Evolutionary conservation across 2,888 invertebrate genomes (phyloP), one percentile per base, ranked within the genome.

Genomic region (Apocheima hispidaria): DNA sequence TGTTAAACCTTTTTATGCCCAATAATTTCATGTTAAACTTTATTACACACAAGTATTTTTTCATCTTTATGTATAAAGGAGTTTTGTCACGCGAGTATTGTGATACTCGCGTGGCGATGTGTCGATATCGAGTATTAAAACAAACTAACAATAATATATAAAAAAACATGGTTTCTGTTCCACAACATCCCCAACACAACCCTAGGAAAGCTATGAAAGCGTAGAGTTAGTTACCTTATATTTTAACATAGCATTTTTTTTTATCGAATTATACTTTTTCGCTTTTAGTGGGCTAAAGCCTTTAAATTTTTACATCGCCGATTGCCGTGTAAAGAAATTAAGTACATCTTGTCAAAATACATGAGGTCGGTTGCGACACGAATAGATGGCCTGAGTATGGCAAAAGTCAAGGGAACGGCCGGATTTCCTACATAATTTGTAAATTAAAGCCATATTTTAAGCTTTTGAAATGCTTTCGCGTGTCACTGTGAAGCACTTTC

Each of bases 281-380:
- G 30, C n/a, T 18, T 33, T 33, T 2, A 20, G 46, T 46, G 46
- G 10, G 18, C 6, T 1, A 6, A 16, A 46, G 30, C 20, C 46
- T 12, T 44, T 30, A 46, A 30, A 30, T 20, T 46, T 46, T 46
- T 30, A 20, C 53, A 46, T 38, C 28, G 35, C 36, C 40, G 18
- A 51, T 54, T 38, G 28, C 33, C 58, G 49, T 62, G 60, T 55
- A 60, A n/a, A 56, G 58, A 50, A 60, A 51, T 65, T 65, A 69
- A 69, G 63, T 65, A 50, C 63, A 63, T 49, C 66, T 54, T 74
- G 74, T 74, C 74, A 75, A 74, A 77, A 73, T 69, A 69, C 70
- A 56, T 69, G 72, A 73, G 71, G 63, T 57, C 73, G 33, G 63
- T 60, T 63, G 41, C 36, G 36, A 65, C 63, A 68, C 63, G 58